Conservation (phyloP, 2,797 vertebrate genomes). For the Acanthornis magna region DNA sequence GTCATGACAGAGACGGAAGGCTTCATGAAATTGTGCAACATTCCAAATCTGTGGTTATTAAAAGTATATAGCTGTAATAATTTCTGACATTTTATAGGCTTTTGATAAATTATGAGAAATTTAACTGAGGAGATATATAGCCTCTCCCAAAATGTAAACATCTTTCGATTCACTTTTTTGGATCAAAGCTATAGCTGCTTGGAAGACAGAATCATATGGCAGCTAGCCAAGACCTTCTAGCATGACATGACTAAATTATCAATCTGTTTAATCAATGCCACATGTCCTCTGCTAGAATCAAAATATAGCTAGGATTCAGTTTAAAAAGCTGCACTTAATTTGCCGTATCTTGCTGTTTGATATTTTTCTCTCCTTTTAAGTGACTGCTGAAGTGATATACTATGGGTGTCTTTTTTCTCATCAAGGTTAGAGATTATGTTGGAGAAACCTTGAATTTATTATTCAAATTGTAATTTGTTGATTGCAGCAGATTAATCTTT, state of each 20-base stretch:
- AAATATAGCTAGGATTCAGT: neutral
- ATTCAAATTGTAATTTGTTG: conserved; percentile 1
- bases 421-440: neutral
- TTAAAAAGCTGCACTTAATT: neutral
- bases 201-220: neutral
- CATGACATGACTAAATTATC: neutral
- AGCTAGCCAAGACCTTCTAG: neutral
- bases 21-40: neutral
- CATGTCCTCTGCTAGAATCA: neutral
- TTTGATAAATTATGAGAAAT: neutral
- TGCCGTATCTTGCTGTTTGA: neutral
- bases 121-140: neutral
- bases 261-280: neutral
- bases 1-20: neutral
- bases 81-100: neutral
- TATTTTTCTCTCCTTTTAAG: neutral
- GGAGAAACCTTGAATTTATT: neutral
- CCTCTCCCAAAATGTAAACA: neutral
- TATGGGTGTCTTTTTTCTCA: neutral
- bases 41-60: neutral
- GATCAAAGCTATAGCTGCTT: neutral
- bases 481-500: neutral
- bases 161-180: neutral
- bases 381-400: neutral
- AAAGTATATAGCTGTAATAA: neutral